Evolutionary conservation across 2,888 invertebrate species (phyloP), one percentile per base, ranked within the genome.

Genomic region (Bombyx huttoni): DNA sequence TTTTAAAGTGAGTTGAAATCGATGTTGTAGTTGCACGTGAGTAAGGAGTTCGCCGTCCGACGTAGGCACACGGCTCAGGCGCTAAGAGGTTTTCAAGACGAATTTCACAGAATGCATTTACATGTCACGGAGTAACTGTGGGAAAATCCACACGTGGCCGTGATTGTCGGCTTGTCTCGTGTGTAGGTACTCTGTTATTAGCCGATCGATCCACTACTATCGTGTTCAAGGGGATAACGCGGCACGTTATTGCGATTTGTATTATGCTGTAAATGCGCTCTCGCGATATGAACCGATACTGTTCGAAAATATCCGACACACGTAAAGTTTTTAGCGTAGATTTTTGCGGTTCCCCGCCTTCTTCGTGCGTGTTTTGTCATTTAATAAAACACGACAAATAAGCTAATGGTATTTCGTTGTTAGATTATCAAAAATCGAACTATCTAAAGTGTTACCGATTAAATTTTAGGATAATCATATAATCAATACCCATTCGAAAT

Each of bases 21-120:
- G 40, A 40, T 40, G 12, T 40, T 8, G 12, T 10, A 40, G 40
- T 40, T 40, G 34, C 49, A 49, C 34, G 33, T 10, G 35, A 33
- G 13, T 45, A 24, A 24, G 24, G 24, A n/a, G 0, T 40, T 45
- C 47, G 46, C 47, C 35, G 51, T 51, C n/a, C n/a, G n/a, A n/a
- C n/a, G n/a, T n/a, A n/a, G n/a, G n/a, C n/a, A 51, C 40, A 12
- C 47, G 49, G 49, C 13, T 50, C 50, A 46, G 46, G 57, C 63
- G 65, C 73, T 78, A 75, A 81, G 80, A 81, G 84, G 81, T 81
- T 82, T 81, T 76, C 63, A 76, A 83, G 81, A 79, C 77, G 78
- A 73, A 70, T 72, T 72, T 69, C 67, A 68, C 67, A 67, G 68
- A 69, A 81, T 85, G 87, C 86, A 88, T 87, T 86, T 84, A 83